phyloP scores from a whole-genome alignment of 2,888 invertebrate genomes.

The Nephrocerus scutellatus region DNA sequence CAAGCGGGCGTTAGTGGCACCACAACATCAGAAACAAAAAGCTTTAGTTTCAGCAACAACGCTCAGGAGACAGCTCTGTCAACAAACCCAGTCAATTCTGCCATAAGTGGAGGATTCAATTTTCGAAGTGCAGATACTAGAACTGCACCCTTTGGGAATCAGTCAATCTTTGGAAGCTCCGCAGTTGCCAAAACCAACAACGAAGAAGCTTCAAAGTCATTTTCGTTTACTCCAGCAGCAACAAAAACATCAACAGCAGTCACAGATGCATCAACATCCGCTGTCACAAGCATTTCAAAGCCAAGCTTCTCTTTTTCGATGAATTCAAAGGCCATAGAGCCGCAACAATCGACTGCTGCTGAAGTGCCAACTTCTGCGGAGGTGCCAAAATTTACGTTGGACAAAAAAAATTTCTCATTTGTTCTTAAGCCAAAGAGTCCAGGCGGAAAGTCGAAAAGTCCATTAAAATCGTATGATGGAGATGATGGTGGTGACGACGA shows the following conservation, averaged over 20 bases:
- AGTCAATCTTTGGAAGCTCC: too few relatives aligned
- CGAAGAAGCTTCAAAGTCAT: slow-evolving; percentile 10
- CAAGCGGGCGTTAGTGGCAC: slow-evolving; percentile 8
- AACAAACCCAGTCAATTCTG: slow-evolving; percentile 4
- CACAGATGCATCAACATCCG: slow-evolving; percentile 5
- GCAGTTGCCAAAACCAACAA: too few relatives aligned
- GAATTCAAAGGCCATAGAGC: slow-evolving; percentile 23
- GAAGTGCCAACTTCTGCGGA: slow-evolving; percentile 12
- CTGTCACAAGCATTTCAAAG: slow-evolving; percentile 18
- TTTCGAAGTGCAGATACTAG: too few relatives aligned
- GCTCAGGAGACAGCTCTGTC: slow-evolving; percentile 16
- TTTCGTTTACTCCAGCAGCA: slow-evolving; percentile 11
- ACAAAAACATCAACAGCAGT: slow-evolving; percentile 7
- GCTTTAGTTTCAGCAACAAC: slow-evolving; percentile 25
- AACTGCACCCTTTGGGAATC: too few relatives aligned
- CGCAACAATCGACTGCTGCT: slow-evolving; percentile 6
- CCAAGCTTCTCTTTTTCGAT: slow-evolving; percentile 32
- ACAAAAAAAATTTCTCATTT: slow-evolving; percentile 61
- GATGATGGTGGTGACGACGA: slow-evolving; percentile 47
- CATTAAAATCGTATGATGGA: slow-evolving; percentile 35
- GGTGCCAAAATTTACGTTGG: slow-evolving; percentile 45
- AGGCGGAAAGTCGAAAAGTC: slow-evolving; percentile 49
- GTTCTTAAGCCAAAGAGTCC: slow-evolving; percentile 57
- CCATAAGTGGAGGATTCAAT: slow-evolving; percentile 7
- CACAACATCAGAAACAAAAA: slow-evolving; percentile 4